phyloP scores from a whole-genome alignment of 2,113 vertebrate species.

The Hypanus sabinus region DNA sequence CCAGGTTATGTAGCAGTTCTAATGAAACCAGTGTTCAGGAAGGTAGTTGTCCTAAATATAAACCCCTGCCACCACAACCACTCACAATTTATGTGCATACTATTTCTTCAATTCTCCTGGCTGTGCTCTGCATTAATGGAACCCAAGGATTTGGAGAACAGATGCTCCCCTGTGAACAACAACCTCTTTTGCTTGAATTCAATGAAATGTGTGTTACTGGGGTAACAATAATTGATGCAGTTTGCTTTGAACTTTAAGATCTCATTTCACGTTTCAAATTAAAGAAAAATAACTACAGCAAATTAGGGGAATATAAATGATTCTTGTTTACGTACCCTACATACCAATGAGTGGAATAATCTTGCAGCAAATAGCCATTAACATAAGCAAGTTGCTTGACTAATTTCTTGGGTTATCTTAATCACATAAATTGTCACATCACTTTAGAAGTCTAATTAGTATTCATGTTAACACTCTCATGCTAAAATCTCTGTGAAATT shows the following conservation, averaged over 20 bases:
- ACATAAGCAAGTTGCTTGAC: not conserved
- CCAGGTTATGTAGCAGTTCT: not conserved
- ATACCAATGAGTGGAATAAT: not conserved
- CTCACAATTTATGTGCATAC: not conserved
- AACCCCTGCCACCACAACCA: not conserved
- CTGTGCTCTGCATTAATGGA: not conserved
- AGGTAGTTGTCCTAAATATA: not conserved
- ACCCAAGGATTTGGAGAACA: not conserved
- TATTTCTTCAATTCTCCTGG: not conserved
- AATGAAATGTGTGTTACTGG: not conserved
- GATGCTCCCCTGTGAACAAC: not conserved
- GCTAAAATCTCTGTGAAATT: slow-evolving; percentile 24
- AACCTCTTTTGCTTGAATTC: not conserved
- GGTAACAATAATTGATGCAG: not conserved
- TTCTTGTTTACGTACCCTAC: not conserved
- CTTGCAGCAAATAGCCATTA: not conserved
- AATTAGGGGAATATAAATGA: slow-evolving; percentile 8
- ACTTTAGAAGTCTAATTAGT: slow-evolving; percentile 18
- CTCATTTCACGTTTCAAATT: slow-evolving; percentile 22
- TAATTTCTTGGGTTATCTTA: not conserved
- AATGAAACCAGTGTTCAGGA: too few relatives aligned
- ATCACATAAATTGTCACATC: slow-evolving; percentile 1
- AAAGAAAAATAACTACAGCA: not conserved
- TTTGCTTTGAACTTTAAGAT: not conserved
- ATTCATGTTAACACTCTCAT: slow-evolving; percentile 18